Percentiles rank a stretch among this genome's conserved stretches.
These are phyloP conservation scores for Esox masquinongy DNA, from an alignment of 2,797 vertebrate genomes.

Conservation along the genomic window DNA sequence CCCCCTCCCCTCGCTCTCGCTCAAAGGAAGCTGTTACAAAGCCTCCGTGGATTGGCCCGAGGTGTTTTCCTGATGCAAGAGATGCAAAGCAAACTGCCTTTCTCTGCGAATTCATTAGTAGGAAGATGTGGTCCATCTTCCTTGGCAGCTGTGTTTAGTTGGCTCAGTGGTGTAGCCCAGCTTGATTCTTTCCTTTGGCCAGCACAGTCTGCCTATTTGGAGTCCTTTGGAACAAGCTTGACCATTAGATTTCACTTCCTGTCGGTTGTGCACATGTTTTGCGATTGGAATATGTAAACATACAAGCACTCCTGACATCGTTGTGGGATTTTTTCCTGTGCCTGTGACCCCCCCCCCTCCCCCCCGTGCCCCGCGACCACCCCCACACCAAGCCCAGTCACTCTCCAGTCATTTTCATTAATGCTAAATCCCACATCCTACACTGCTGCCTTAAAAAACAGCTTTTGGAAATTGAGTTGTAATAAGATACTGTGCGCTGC, in stretches of 20 bases:
- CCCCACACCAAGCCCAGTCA: slow-evolving; percentile 11
- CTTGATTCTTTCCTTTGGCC: slow-evolving; percentile 22
- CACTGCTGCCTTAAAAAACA: slow-evolving; percentile 53
- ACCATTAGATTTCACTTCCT: not conserved
- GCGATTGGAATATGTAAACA: slow-evolving; percentile 12
- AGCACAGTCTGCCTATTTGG: slow-evolving; percentile 29
- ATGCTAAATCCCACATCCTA: slow-evolving; percentile 53
- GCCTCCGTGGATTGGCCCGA: slow-evolving; percentile 49
- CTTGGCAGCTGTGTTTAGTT: slow-evolving; percentile 48
- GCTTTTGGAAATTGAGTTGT: slow-evolving; percentile 57
- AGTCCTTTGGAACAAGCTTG: slow-evolving; percentile 22
- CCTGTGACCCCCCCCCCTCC: not conserved
- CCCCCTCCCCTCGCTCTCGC: not conserved
- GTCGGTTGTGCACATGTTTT: slow-evolving; percentile 3
- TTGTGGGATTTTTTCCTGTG: slow-evolving; percentile 10
- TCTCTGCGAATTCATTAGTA: slow-evolving; percentile 32
- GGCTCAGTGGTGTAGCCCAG: slow-evolving; percentile 37
- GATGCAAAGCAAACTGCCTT: slow-evolving; percentile 26
- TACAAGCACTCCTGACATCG: slow-evolving; percentile 4
- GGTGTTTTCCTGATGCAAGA: slow-evolving; percentile 58
- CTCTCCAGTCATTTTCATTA: slow-evolving; percentile 54
- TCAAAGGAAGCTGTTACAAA: slow-evolving; percentile 39
- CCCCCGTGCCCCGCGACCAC: slow-evolving; percentile 9
- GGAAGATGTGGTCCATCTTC: slow-evolving; percentile 27
- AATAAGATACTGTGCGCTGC: slow-evolving; percentile 48